phyloP scores from a whole-genome alignment of 2,888 invertebrate genomes.

The Pharmacophagus antenor region DNA sequence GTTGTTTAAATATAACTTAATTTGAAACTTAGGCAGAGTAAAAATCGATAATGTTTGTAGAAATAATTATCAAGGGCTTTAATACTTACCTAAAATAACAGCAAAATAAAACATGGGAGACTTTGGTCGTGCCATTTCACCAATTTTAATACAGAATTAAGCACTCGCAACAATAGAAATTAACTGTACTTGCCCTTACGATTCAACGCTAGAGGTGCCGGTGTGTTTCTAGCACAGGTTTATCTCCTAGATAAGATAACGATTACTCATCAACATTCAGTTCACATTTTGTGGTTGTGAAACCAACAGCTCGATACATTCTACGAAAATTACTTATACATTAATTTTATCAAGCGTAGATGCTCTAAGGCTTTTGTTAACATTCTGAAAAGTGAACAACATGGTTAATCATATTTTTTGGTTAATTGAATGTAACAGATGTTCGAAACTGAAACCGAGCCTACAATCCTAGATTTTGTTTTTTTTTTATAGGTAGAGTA shows the following conservation, averaged over 20 bases:
- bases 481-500: too few relatives aligned
- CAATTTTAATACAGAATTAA: constrained; percentile 38
- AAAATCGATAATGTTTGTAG: too few relatives aligned
- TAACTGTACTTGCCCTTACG: constrained; percentile 36
- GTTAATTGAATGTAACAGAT: too few relatives aligned
- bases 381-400: too few relatives aligned
- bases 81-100: constrained; percentile 70
- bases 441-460: too few relatives aligned
- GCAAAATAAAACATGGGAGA: constrained; percentile 75
- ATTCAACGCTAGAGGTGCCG: constrained; percentile 47
- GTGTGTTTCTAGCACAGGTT: constrained; percentile 53
- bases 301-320: background rate
- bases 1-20: too few relatives aligned
- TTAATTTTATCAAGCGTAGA: background rate
- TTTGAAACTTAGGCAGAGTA: too few relatives aligned
- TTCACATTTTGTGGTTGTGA: constrained; percentile 9
- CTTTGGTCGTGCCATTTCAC: constrained; percentile 67
- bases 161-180: constrained; percentile 34
- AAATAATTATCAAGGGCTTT: background rate
- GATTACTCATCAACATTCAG: constrained; percentile 52
- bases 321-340: background rate
- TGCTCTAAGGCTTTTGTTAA: too few relatives aligned
- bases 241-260: constrained; percentile 72
- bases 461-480: too few relatives aligned
- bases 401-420: too few relatives aligned